Conservation (phyloP, 2,888 invertebrate species). For the Stenolophus ochropezus region DNA sequence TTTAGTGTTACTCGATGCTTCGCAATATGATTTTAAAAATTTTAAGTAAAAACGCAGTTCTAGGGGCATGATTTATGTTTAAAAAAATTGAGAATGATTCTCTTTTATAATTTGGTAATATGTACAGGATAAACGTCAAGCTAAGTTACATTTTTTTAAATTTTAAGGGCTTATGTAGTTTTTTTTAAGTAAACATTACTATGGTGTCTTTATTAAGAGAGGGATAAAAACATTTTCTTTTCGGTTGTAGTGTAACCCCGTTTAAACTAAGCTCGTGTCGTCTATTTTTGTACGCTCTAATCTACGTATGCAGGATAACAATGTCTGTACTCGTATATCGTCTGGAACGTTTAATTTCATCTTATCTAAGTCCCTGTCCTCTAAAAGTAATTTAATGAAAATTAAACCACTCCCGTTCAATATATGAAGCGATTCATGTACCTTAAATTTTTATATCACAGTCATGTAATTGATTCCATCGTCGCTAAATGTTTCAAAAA, state of each 20-base stretch:
- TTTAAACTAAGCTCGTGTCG: background rate
- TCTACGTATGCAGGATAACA: constrained; percentile 35
- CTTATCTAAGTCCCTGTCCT: background rate
- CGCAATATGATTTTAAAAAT: too few species aligned
- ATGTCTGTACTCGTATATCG: constrained; percentile 16
- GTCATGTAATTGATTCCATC: constrained; percentile 6
- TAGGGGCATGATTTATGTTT: too few species aligned
- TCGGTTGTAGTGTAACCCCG: background rate
- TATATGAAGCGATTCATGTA: background rate
- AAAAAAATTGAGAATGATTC: too few species aligned
- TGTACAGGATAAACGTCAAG: too few species aligned
- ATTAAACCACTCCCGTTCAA: background rate
- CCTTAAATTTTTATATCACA: constrained; percentile 12
- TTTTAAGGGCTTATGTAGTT: too few species aligned
- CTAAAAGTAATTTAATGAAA: constrained; percentile 7
- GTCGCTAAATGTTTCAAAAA: constrained; percentile 29
- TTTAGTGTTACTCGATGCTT: too few species aligned
- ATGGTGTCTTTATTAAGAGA: too few species aligned
- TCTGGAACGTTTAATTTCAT: constrained; percentile 19
- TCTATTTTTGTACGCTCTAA: constrained; percentile 16
- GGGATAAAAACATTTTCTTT: too few species aligned
- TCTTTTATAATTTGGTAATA: too few species aligned
- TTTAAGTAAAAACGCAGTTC: too few species aligned
- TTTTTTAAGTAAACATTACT: too few species aligned
- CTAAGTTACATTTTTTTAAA: too few species aligned